Conservation (phyloP, 2,113 vertebrate genomes). For the Actenoides hombroni region DNA sequence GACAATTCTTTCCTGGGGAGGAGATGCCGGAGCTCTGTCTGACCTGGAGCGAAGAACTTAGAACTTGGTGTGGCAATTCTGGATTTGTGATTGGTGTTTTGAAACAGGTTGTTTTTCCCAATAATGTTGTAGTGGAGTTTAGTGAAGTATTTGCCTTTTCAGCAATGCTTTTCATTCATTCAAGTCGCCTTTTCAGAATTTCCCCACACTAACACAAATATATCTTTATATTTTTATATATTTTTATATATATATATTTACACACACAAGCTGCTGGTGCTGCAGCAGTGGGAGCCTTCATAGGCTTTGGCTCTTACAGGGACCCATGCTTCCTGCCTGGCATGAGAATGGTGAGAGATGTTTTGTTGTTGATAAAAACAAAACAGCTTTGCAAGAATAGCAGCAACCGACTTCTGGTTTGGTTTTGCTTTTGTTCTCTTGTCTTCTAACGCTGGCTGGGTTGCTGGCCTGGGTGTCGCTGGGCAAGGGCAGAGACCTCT, state of each 20-base stretch:
- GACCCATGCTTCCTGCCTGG: fast-evolving
- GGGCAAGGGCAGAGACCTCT: not conserved
- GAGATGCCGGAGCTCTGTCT: too few relatives aligned
- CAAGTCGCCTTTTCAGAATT: not conserved
- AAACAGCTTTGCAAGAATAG: not conserved
- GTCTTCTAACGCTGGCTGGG: not conserved
- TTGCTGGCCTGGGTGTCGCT: not conserved
- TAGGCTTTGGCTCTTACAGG: not conserved
- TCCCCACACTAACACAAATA: fast-evolving
- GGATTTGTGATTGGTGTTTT: not conserved
- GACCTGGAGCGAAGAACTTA: not conserved
- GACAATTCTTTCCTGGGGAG: fast-evolving
- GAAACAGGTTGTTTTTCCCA: not conserved
- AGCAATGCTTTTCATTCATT: fast-evolving
- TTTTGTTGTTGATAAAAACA: not conserved
- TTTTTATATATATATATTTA: not conserved
- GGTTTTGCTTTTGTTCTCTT: not conserved
- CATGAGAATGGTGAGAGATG: fast-evolving
- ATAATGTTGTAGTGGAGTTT: not conserved
- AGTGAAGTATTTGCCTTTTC: not conserved
- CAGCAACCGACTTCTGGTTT: fast-evolving
- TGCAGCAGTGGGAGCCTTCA: not conserved
- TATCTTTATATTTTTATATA: not conserved
- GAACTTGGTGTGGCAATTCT: not conserved
- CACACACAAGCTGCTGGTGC: not conserved